phyloP scores from a whole-genome alignment of 1,140 invertebrate species.

The Charaxes varanes region DNA sequence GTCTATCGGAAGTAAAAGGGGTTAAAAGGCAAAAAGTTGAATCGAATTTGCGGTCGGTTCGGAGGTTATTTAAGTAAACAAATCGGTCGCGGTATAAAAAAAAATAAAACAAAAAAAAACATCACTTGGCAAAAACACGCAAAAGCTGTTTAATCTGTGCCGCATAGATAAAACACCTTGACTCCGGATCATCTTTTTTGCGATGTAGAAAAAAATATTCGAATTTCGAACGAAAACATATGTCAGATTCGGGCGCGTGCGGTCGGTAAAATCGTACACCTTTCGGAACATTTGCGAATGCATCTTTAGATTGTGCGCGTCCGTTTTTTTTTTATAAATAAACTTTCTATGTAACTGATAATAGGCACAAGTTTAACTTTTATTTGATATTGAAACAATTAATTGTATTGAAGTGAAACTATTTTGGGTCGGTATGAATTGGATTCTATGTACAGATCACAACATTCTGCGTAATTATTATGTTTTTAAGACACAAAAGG shows the following conservation, averaged over 20 bases:
- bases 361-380: too few relatives aligned
- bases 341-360: too few relatives aligned
- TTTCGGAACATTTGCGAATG: conserved; percentile 45
- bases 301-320: conserved; percentile 22
- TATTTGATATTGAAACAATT: too few relatives aligned
- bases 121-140: conserved; percentile 30
- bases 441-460: too few relatives aligned
- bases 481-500: too few relatives aligned
- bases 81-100: conserved; percentile 25
- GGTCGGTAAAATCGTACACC: conserved; percentile 42
- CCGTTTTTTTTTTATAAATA: too few relatives aligned
- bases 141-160: conserved; percentile 36
- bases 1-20: conserved; percentile 23
- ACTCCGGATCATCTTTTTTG: conserved; percentile 32
- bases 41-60: conserved; percentile 24
- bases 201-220: conserved; percentile 31
- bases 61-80: conserved; percentile 32
- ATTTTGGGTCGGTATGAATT: too few relatives aligned
- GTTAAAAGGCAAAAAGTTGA: conserved; percentile 28
- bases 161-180: conserved; percentile 44
- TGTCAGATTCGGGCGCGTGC: conserved; percentile 41
- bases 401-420: too few relatives aligned
- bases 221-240: conserved; percentile 35
- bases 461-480: too few relatives aligned
- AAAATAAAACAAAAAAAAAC: conserved; percentile 25